These are phyloP conservation scores for Euplagia quadripunctaria DNA, from an alignment of 2,888 invertebrate genomes.

Conservation along the genomic window DNA sequence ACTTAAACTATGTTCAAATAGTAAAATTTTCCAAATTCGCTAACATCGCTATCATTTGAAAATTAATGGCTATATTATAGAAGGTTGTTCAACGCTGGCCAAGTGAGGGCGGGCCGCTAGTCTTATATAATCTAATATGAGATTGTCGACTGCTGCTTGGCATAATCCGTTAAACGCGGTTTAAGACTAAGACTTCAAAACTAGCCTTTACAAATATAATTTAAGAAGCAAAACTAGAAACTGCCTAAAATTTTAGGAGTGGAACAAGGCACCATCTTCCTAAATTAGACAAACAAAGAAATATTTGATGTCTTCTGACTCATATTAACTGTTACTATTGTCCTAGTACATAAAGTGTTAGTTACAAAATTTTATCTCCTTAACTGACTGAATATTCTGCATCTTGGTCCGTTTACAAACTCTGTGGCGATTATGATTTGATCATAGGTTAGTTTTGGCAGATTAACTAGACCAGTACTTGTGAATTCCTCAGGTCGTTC, in stretches of 20 bases:
- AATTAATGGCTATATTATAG: too few relatives aligned
- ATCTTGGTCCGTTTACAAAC: not conserved
- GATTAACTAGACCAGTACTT: not conserved
- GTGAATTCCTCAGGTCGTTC: not conserved
- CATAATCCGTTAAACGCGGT: too few relatives aligned
- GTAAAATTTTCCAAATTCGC: too few relatives aligned
- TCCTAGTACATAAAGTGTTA: not conserved
- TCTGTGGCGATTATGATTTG: not conserved
- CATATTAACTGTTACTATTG: not conserved
- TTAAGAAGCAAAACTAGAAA: too few relatives aligned
- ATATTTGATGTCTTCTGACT: not conserved
- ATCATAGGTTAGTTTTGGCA: not conserved
- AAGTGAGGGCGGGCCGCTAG: too few relatives aligned
- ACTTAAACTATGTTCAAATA: too few relatives aligned
- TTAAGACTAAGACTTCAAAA: too few relatives aligned
- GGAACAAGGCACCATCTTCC: not conserved
- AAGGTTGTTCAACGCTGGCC: too few relatives aligned
- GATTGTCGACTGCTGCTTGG: too few relatives aligned
- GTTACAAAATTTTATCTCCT: not conserved
- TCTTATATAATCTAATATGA: too few relatives aligned
- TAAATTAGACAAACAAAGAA: slow-evolving; percentile 5
- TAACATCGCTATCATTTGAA: too few relatives aligned
- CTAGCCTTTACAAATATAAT: too few relatives aligned
- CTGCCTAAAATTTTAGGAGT: not conserved
- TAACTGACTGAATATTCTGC: not conserved